phyloP scores from a whole-genome alignment of 2,797 vertebrate genomes.

The Tympanoctomys barrerae region DNA sequence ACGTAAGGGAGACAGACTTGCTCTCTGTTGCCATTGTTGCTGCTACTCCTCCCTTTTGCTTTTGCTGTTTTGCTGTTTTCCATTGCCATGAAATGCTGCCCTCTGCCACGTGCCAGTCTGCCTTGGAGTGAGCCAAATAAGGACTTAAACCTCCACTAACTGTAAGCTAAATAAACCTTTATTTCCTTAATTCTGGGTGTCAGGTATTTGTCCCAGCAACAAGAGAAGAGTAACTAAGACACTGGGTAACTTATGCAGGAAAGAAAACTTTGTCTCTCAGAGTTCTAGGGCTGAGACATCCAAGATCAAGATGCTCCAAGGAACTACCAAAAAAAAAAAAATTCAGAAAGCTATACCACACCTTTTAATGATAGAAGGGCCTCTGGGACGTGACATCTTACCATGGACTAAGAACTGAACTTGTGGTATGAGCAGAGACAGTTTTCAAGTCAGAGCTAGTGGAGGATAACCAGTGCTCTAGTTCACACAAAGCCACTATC shows the following conservation, averaged over 20 bases:
- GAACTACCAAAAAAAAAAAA: not conserved
- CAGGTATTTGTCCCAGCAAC: no score
- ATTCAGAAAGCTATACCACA: not conserved
- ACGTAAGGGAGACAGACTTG: no score
- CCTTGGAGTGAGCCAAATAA: no score
- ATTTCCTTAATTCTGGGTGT: no score
- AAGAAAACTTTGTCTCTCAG: not conserved
- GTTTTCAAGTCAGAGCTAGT: not conserved
- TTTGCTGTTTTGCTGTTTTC: no score
- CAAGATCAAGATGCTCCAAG: not conserved
- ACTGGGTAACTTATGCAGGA: not conserved
- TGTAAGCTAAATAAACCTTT: no score
- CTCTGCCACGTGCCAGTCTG: no score
- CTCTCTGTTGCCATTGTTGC: no score
- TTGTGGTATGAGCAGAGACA: not conserved
- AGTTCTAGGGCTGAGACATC: not conserved
- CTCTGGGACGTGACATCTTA: not conserved
- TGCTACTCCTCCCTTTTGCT: no score
- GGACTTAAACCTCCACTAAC: no score
- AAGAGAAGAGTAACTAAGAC: no score
- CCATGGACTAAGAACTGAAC: not conserved
- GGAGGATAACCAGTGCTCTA: not conserved
- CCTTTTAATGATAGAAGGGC: not conserved
- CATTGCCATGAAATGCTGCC: no score
- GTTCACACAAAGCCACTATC: not conserved